Base-by-base conservation (phyloP, 2,113 vertebrate genomes). In the Vireo altiloquus region DNA sequence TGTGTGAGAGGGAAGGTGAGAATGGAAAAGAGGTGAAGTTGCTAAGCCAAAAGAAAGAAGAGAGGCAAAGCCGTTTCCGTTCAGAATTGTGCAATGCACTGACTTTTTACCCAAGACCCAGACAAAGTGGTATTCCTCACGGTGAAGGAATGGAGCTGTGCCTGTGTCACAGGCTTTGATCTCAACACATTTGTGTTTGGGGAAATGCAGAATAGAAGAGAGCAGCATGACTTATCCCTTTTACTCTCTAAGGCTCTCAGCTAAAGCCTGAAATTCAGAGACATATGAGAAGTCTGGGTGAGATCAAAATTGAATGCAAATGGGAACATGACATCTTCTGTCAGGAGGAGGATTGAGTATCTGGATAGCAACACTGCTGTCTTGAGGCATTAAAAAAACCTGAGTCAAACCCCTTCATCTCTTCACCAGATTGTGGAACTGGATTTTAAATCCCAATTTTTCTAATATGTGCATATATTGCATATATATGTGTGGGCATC, bases 291-390 rank as follows among this genome's bases (percentile, higher is more conserved):
- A 82, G 6, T 15, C 82, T 88, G 82, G 16, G 71, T 74, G 79
- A 93, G 88, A 86, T 86, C 59, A 92, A 90, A 92, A 93, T 8
- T 65, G 68, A 94, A 95, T 75, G 89, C 68, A 90, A 74, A 71
- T 89, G 35, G 80, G 33, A 92, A 46, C 33, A 14, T 15, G 50
- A 37, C 85, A 78, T 92, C 71, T 65, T 61, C 54, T 92, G 28
- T 83, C 54, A 88, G 88, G 30, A 82, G 2, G 13, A 77, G 50
- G 64, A 78, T 6, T 77, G 82, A 70, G 37, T 74, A 50, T 66
- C 59, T 80, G 68, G 50, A 46, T 35, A 80, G 78, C 54, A 57
- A 10, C 57, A 14, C n/a, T 80, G 70, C 37, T 91, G 46, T 42
- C 50, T 82, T 66, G 37, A 86, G 39, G 39, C 22, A 35, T 66